Evolutionary conservation across 2,113 vertebrate genomes (phyloP), one percentile per base, ranked within the genome.

Genomic region (Pterocles burchelli): DNA sequence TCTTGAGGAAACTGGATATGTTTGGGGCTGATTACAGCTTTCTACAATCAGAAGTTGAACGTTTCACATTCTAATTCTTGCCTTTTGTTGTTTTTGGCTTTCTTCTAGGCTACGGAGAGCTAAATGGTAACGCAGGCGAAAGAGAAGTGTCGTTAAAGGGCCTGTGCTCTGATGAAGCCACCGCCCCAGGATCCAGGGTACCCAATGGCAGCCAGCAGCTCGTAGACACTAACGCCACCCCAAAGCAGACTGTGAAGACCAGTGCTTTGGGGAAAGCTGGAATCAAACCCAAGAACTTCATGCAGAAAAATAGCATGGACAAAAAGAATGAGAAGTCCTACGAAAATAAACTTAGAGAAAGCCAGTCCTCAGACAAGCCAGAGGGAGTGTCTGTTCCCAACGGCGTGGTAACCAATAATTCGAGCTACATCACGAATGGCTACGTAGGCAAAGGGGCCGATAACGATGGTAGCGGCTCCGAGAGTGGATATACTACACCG

Each of bases 391-490:
- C 98, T 70, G 96, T 99, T 96, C 98, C 98, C 75, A 99, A 99
- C 54, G 99, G 99, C 14, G 92, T 99, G 76, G 96, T 99, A 72
- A 98, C 99, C 59, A 97, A 66, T 67, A 98, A 94, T 96, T 98
- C 98, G 94, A 97, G 98, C 95, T 98, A 98, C 62, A 98, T 99
- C 94, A 98, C 98, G 28, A 99, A 99, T 97, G 99, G 99, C 97
- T 99, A 98, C 78, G 97, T 99, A 70, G 96, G 98, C 96, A 99
- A 98, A 97, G 98, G 98, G 74, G 97, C 97, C 3, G 99, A 99
- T 88, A 99, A 99, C 48, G 99, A 99, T 93, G 99, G 99, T 72
- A 99, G 99, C 21, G 98, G 99, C 88, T 99, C 99, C 0, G 99
- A 99, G 97, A 99, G 99, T 73, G 99, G 99, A 95, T 99, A 99